Conservation (phyloP, 1,140 invertebrate genomes). For the Tetraneura akinire region DNA sequence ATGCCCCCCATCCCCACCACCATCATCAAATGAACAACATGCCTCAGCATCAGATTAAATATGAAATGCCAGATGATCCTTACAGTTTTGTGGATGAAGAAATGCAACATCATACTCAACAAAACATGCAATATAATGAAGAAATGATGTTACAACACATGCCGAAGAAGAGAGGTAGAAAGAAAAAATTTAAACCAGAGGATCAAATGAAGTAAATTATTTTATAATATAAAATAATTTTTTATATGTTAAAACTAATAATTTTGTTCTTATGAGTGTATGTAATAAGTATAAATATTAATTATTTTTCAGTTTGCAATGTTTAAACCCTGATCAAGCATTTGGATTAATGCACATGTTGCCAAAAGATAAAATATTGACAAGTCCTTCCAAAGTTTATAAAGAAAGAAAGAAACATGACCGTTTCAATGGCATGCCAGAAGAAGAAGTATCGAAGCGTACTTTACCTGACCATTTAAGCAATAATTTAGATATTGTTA, state of each 20-base stretch:
- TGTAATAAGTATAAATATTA: neutral
- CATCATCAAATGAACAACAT: constrained; percentile 53
- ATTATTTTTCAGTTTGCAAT: constrained; percentile 36
- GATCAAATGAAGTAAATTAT: constrained; percentile 55
- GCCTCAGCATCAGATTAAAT: constrained; percentile 61
- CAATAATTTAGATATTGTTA: constrained; percentile 93
- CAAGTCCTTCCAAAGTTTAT: constrained; percentile 61
- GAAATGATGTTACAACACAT: constrained; percentile 62
- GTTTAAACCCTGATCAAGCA: constrained; percentile 47
- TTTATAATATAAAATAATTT: neutral
- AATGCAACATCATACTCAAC: constrained; percentile 55
- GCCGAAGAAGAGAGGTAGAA: constrained; percentile 79
- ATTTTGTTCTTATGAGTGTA: neutral
- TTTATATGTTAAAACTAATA: neutral
- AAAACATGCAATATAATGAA: constrained; percentile 56
- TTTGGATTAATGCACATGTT: constrained; percentile 43
- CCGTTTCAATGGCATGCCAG: constrained; percentile 94
- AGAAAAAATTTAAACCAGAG: constrained; percentile 72
- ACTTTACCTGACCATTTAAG: constrained; percentile 91
- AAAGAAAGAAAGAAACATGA: constrained; percentile 93
- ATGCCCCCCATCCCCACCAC: constrained; percentile 55
- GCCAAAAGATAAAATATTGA: constrained; percentile 28
- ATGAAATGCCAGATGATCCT: constrained; percentile 71
- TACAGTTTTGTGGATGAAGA: constrained; percentile 82
- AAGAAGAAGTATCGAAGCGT: constrained; percentile 91